A percentile compares a stretch with the other conserved stretches of the same genome.
phyloP scores from a whole-genome alignment of 2,797 vertebrate genomes.

The Poeciliopsis paucimaculata region DNA sequence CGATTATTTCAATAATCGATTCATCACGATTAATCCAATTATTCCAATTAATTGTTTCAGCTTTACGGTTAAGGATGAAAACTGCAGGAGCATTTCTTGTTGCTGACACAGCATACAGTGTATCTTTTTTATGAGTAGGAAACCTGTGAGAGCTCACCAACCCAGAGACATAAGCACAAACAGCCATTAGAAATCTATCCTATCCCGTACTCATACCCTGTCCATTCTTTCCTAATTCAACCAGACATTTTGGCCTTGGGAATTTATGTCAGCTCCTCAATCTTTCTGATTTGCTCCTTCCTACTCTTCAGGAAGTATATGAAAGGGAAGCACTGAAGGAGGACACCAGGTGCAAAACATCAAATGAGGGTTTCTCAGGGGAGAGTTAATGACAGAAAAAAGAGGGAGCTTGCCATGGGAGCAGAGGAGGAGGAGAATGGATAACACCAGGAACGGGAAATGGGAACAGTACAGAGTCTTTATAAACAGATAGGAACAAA shows the following conservation, averaged over 20 bases:
- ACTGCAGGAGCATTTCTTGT: not conserved
- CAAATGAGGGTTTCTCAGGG: constrained; percentile 23
- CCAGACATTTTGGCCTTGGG: constrained; percentile 44
- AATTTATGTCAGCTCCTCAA: constrained; percentile 46
- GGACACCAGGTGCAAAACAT: constrained; percentile 40
- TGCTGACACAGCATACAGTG: constrained; percentile 10
- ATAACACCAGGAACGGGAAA: constrained; percentile 18
- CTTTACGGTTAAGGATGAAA: too few relatives aligned
- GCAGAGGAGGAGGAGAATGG: constrained; percentile 4
- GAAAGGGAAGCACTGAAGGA: constrained; percentile 12
- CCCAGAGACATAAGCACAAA: constrained; percentile 26
- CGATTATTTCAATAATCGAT: too few relatives aligned
- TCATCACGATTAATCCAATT: too few relatives aligned
- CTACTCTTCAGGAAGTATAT: constrained; percentile 22
- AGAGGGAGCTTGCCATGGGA: constrained; percentile 15
- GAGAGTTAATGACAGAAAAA: constrained; percentile 33
- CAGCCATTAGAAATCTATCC: constrained; percentile 34
- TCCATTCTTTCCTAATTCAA: constrained; percentile 49
- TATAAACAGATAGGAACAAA: constrained; percentile 20
- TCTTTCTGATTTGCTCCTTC: constrained; percentile 35
- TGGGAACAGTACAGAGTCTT: constrained; percentile 22
- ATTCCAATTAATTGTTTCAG: too few relatives aligned
- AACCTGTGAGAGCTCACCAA: constrained; percentile 34
- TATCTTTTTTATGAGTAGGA: constrained; percentile 32
- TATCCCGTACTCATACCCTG: constrained; percentile 20